Conservation (phyloP, 2,113 vertebrate species). For the Heteronetta atricapilla region DNA sequence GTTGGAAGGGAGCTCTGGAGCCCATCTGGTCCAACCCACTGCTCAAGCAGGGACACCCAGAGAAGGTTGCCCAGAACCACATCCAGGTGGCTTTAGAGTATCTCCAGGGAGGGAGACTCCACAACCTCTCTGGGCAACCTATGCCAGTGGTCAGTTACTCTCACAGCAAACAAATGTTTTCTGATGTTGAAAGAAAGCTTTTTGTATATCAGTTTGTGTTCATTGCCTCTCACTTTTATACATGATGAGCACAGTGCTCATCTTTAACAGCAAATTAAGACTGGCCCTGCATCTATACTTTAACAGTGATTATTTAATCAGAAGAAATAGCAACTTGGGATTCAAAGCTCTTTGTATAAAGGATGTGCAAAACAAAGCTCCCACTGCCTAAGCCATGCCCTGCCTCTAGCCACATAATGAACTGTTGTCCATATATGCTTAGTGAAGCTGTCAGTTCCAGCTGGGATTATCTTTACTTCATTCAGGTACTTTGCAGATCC, state of each 20-base stretch:
- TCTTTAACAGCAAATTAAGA: neutral
- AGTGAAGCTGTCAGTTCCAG: neutral
- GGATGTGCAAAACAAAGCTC: neutral
- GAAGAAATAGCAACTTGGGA: neutral
- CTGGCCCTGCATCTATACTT: neutral
- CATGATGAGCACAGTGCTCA: neutral
- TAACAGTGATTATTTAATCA: neutral
- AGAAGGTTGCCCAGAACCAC: neutral
- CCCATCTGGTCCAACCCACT: neutral
- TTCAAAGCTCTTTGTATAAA: neutral
- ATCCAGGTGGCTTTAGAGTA: neutral
- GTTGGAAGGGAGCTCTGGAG: neutral
- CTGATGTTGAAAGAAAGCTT: neutral
- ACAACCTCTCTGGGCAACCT: neutral
- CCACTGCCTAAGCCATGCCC: neutral
- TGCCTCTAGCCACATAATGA: rapidly evolving
- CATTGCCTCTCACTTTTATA: neutral
- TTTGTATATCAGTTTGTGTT: neutral
- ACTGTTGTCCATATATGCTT: neutral
- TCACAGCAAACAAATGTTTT: neutral
- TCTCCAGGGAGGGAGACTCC: neutral
- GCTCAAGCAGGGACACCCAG: neutral
- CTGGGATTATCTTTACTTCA: neutral
- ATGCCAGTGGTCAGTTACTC: neutral
- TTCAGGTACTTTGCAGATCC: neutral